Conservation (phyloP, 2,797 vertebrate species). For the Parambassis ranga region DNA sequence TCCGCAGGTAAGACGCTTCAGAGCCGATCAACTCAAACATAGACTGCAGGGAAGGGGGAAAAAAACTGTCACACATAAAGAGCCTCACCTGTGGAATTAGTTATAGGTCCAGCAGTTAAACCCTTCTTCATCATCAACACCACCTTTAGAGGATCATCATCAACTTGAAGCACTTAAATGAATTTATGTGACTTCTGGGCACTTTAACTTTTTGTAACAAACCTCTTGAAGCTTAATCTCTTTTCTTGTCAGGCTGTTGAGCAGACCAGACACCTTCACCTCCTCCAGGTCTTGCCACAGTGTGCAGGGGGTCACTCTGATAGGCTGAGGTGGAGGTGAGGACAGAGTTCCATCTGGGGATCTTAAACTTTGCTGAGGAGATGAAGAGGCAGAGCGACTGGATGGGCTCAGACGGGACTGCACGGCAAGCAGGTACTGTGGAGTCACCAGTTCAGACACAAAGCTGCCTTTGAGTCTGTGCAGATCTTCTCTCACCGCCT, state of each 20-base stretch:
- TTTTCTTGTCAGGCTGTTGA: constrained; percentile 54
- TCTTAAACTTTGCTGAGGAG: background rate
- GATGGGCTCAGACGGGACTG: background rate
- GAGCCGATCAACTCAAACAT: constrained; percentile 85
- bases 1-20: constrained; percentile 84
- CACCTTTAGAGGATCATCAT: too few relatives aligned
- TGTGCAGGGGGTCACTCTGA: constrained; percentile 53
- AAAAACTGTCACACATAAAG: background rate
- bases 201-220: background rate
- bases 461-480: constrained; percentile 19
- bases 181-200: too few relatives aligned
- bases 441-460: constrained; percentile 45
- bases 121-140: too few relatives aligned
- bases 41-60: constrained; percentile 55
- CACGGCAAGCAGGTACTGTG: constrained; percentile 15
- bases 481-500: constrained; percentile 46
- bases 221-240: constrained; percentile 83
- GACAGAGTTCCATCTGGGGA: background rate
- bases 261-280: constrained; percentile 72
- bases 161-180: too few relatives aligned
- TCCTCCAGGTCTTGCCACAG: constrained; percentile 82
- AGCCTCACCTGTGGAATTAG: background rate
- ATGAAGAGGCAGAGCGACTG: background rate
- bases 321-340: background rate
- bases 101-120: too few relatives aligned